Conservation (phyloP, 2,888 invertebrate species). For the Dynastes grantii region DNA sequence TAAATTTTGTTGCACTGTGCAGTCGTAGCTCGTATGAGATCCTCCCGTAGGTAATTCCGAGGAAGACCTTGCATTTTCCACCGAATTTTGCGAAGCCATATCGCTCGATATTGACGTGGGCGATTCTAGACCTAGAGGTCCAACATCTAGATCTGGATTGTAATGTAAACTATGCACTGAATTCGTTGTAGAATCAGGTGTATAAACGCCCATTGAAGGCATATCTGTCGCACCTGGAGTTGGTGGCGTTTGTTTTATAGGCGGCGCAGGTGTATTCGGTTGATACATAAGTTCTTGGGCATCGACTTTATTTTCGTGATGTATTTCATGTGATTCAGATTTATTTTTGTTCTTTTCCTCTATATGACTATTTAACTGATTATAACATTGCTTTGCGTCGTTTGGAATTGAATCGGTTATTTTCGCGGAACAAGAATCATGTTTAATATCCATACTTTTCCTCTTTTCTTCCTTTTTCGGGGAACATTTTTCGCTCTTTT, state of each 20-base stretch:
- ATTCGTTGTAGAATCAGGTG: slow-evolving; percentile 88
- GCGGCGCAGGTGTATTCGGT: slow-evolving; percentile 58
- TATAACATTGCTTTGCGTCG: slow-evolving; percentile 43
- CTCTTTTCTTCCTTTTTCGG: slow-evolving; percentile 60
- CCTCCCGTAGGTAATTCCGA: slow-evolving; percentile 70
- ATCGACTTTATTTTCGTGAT: slow-evolving; percentile 68
- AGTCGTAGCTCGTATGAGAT: slow-evolving; percentile 74
- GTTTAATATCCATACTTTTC: slow-evolving; percentile 32
- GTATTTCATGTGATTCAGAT: slow-evolving; percentile 41
- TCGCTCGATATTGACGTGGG: slow-evolving; percentile 92
- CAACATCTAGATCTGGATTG: slow-evolving; percentile 86
- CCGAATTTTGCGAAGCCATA: slow-evolving; percentile 83
- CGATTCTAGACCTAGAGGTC: slow-evolving; percentile 88
- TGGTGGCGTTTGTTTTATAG: slow-evolving; percentile 71
- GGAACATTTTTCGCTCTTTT: slow-evolving; percentile 58
- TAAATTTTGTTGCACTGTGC: slow-evolving; percentile 83
- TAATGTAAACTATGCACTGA: slow-evolving; percentile 86
- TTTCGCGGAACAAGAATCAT: slow-evolving; percentile 28
- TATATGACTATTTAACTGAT: slow-evolving; percentile 39
- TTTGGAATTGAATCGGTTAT: slow-evolving; percentile 12
- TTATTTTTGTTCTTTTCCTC: slow-evolving; percentile 45
- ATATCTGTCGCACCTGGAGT: slow-evolving; percentile 74
- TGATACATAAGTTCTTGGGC: slow-evolving; percentile 60
- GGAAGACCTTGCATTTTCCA: slow-evolving; percentile 75
- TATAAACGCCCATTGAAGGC: slow-evolving; percentile 90